A percentile compares a stretch with the other conserved stretches of the same genome.
These are phyloP conservation scores for Staurois parvus DNA, from an alignment of 2,797 vertebrate species.

Conservation along the genomic window DNA sequence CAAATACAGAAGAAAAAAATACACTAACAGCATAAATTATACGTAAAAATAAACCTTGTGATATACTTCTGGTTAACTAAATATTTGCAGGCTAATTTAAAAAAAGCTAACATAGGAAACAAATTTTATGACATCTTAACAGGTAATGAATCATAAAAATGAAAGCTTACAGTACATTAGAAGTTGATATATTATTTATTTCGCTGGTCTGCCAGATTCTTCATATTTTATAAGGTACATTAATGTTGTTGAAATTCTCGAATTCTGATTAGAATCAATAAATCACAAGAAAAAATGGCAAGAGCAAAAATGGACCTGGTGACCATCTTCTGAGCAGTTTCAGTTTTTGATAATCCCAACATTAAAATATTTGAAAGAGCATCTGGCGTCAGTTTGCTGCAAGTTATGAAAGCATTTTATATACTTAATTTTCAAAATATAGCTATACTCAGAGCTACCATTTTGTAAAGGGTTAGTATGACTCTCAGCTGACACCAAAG, in stretches of 20 bases:
- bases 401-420: too few species aligned
- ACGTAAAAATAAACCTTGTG: background rate
- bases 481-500: too few species aligned
- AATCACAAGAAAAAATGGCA: too few species aligned
- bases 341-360: too few species aligned
- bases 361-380: too few species aligned
- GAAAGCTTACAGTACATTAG: slow-evolving; percentile 23
- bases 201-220: background rate
- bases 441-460: too few species aligned
- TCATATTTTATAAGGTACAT: background rate
- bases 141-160: slow-evolving; percentile 31
- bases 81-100: slow-evolving; percentile 40
- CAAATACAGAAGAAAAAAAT: slow-evolving; percentile 16
- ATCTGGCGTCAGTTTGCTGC: too few species aligned
- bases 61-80: slow-evolving; percentile 22
- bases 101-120: slow-evolving; percentile 20
- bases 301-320: too few species aligned
- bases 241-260: background rate
- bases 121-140: slow-evolving; percentile 12
- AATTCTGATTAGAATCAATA: background rate
- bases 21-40: slow-evolving; percentile 5
- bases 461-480: too few species aligned
- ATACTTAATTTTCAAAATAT: too few species aligned
- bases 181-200: slow-evolving; percentile 30
- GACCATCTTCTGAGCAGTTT: too few species aligned